These are phyloP conservation scores for Taeniopygia guttata DNA, from an alignment of 2,797 vertebrate genomes.

Conservation along the genomic window DNA sequence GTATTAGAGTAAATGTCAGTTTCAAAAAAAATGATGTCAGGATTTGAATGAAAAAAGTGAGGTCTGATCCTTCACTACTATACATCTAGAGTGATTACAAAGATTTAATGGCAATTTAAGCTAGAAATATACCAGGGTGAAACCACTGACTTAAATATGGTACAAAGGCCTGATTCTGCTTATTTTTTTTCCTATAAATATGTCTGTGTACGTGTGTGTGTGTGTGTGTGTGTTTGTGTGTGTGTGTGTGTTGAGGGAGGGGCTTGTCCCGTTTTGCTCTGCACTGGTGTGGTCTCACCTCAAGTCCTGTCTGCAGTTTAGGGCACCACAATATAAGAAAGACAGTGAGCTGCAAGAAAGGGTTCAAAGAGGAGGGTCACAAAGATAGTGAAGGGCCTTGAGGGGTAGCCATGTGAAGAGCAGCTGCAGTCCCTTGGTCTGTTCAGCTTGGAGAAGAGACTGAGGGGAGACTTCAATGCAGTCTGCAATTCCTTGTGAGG, in stretches of 20 bases:
- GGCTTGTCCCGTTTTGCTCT: accelerated
- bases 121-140: not conserved
- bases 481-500: not conserved
- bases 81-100: not conserved
- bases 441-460: not conserved
- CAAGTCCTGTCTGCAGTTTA: not conserved
- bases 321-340: not conserved
- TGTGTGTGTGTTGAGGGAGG: not conserved
- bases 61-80: not conserved
- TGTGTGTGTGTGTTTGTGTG: accelerated
- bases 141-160: not conserved
- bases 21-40: not conserved
- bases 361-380: not conserved
- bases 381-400: not conserved
- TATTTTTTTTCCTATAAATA: too few relatives aligned
- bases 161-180: not conserved
- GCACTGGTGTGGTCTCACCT: too few relatives aligned
- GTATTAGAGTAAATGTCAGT: not conserved
- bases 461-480: not conserved
- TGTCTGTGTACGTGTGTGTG: too few relatives aligned
- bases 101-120: not conserved
- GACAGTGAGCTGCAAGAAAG: not conserved
- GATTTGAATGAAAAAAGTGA: not conserved
- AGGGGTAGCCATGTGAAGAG: not conserved
- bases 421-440: not conserved